These are phyloP conservation scores for Venturia canescens DNA, from an alignment of 1,140 invertebrate species.

Conservation along the genomic window DNA sequence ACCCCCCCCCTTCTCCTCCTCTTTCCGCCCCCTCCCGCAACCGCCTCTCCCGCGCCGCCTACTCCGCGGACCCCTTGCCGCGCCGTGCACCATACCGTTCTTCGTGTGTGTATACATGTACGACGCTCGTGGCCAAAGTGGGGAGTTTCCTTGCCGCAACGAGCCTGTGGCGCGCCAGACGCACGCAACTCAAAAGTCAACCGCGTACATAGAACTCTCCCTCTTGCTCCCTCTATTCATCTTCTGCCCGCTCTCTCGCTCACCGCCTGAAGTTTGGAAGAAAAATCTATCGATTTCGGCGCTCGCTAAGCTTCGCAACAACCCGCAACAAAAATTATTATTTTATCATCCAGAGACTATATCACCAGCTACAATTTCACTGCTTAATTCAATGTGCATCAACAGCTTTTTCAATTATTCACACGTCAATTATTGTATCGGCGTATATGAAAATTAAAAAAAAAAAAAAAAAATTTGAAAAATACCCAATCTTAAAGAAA, in stretches of 20 bases:
- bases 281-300: no score
- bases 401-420: no score
- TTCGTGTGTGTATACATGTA: neutral
- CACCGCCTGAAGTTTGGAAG: neutral
- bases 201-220: neutral
- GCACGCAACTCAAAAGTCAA: conserved; percentile 33
- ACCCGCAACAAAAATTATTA: no score
- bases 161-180: conserved; percentile 20
- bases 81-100: neutral
- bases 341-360: no score
- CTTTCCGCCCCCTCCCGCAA: conserved; percentile 4
- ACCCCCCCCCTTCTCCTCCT: no score
- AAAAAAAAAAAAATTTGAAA: no score
- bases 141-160: conserved; percentile 7
- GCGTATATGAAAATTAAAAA: no score
- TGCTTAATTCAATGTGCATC: no score
- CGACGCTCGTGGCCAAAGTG: conserved; percentile 26
- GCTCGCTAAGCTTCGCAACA: no score
- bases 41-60: conserved; percentile 16
- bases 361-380: no score
- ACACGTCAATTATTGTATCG: no score
- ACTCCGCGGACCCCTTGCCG: conserved; percentile 33
- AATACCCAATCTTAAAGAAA: no score
- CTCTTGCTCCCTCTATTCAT: neutral
- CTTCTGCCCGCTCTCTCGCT: neutral